Conservation (phyloP, 2,888 invertebrate genomes). For the Hemaris fuciformis region DNA sequence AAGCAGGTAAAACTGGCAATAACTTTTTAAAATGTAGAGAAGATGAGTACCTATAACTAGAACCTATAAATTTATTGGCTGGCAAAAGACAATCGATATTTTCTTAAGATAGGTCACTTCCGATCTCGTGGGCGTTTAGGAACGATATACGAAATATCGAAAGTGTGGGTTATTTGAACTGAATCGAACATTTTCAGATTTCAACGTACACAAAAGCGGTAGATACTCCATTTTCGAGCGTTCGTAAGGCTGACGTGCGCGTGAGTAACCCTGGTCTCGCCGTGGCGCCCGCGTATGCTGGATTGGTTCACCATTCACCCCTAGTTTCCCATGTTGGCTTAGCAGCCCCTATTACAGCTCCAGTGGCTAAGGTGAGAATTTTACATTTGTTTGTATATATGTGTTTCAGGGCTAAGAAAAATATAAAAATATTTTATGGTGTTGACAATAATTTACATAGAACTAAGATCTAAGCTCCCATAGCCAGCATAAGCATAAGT, state of each 20-base stretch:
- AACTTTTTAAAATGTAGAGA: no score
- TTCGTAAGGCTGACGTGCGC: constrained; percentile 86
- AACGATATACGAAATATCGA: not conserved
- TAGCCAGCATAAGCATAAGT: no score
- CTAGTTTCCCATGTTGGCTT: constrained; percentile 59
- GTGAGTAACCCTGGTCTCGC: constrained; percentile 84
- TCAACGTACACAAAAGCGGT: constrained; percentile 86
- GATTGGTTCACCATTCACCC: constrained; percentile 58
- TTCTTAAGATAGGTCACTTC: no score
- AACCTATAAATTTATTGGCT: no score
- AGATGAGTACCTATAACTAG: no score
- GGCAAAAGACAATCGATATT: no score
- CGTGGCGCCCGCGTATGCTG: constrained; percentile 54
- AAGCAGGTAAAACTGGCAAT: no score
- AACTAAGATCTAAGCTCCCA: no score
- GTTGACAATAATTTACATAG: no score
- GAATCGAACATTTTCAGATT: constrained; percentile 55
- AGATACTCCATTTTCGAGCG: constrained; percentile 87
- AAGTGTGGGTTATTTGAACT: not conserved
- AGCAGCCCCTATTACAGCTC: constrained; percentile 48
- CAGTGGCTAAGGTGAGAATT: constrained; percentile 66
- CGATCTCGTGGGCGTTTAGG: not conserved
- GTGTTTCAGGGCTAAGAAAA: no score
- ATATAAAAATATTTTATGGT: no score
- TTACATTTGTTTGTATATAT: not conserved